These are phyloP conservation scores for Lineus longissimus DNA, from an alignment of 1,140 invertebrate genomes.

Conservation along the genomic window DNA sequence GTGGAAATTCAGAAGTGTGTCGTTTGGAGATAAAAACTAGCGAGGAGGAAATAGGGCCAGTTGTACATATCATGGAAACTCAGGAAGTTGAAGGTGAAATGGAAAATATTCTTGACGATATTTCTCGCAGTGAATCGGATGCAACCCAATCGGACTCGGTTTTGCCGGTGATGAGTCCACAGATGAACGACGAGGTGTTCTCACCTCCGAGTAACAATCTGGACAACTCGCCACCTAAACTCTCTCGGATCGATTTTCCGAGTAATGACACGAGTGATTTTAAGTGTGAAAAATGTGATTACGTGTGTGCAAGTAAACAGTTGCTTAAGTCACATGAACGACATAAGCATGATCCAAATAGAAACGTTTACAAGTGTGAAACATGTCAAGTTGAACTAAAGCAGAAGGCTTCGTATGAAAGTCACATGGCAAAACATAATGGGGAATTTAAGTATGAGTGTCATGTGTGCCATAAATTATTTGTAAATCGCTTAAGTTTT, in stretches of 20 bases:
- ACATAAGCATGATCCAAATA: background rate
- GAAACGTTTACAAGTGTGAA: background rate
- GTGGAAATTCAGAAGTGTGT: too few relatives aligned
- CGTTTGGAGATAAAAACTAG: too few relatives aligned
- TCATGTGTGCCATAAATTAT: constrained; percentile 1
- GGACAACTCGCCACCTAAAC: background rate
- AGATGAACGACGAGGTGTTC: too few relatives aligned
- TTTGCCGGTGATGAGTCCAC: too few relatives aligned
- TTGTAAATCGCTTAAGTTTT: background rate
- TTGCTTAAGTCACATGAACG: background rate
- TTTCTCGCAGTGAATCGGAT: too few relatives aligned
- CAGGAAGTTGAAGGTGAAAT: too few relatives aligned
- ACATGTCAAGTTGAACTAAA: background rate
- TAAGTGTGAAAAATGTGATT: background rate
- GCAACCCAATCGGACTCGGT: too few relatives aligned
- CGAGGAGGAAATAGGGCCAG: too few relatives aligned
- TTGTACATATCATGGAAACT: too few relatives aligned
- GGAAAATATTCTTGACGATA: too few relatives aligned
- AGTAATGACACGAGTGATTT: background rate
- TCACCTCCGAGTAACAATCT: background rate
- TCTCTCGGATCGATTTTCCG: background rate
- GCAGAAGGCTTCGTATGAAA: constrained; percentile 1
- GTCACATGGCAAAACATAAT: background rate
- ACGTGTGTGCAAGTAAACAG: background rate
- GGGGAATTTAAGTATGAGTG: background rate